phyloP scores from a whole-genome alignment of 1,140 invertebrate species.

The Odontomachus brunneus region DNA sequence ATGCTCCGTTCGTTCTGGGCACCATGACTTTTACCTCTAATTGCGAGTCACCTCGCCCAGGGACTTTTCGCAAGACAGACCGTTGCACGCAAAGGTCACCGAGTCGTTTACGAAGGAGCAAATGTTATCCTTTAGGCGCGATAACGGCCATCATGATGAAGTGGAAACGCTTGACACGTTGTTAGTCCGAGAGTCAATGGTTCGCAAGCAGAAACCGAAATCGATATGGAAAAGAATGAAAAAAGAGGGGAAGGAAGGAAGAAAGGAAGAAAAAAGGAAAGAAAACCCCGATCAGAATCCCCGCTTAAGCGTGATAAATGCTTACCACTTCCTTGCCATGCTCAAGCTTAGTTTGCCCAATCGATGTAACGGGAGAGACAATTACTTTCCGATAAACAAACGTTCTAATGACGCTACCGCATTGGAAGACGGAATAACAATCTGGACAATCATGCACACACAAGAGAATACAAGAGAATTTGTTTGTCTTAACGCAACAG shows the following conservation, averaged over 20 bases:
- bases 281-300: conserved; percentile 6
- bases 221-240: conserved; percentile 36
- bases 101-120: conserved; percentile 65
- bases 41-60: conserved; percentile 69
- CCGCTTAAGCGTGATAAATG: conserved; percentile 43
- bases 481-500: not conserved
- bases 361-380: conserved; percentile 32
- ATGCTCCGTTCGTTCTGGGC: conserved; percentile 44
- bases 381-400: not conserved
- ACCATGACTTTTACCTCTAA: conserved; percentile 71
- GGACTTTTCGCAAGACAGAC: conserved; percentile 63
- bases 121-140: conserved; percentile 66
- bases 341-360: conserved; percentile 7
- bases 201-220: conserved; percentile 27
- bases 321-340: not conserved
- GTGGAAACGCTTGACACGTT: conserved; percentile 52
- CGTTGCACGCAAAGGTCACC: conserved; percentile 72
- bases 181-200: conserved; percentile 48
- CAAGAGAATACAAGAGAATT: not conserved
- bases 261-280: no score
- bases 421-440: not conserved
- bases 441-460: not conserved
- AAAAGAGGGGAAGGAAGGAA: no score
- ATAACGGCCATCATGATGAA: conserved; percentile 63
- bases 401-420: not conserved